phyloP scores from a whole-genome alignment of 2,888 invertebrate species.

The Dicyrtoma fusca region DNA sequence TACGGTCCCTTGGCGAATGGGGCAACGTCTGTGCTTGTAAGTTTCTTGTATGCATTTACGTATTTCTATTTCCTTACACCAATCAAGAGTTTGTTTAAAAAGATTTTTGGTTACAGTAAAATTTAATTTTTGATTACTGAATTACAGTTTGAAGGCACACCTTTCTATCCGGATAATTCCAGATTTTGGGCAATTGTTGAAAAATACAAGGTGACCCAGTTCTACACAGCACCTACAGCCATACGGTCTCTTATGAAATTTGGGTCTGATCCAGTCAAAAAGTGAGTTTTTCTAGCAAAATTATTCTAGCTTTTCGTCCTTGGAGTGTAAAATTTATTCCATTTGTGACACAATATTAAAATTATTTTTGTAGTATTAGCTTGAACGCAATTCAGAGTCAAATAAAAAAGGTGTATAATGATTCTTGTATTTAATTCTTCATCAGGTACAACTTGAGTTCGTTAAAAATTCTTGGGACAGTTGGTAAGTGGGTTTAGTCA shows the following conservation, averaged over 20 bases:
- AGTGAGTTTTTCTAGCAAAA: slow-evolving; percentile 59
- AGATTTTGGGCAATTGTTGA: slow-evolving; percentile 92
- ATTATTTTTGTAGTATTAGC: not conserved
- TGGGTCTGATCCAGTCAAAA: slow-evolving; percentile 81
- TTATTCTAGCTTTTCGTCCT: no score
- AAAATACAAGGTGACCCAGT: slow-evolving; percentile 92
- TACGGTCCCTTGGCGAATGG: slow-evolving; percentile 95
- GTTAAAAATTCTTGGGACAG: slow-evolving; percentile 86
- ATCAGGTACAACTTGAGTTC: slow-evolving; percentile 69
- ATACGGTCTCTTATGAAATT: slow-evolving; percentile 95
- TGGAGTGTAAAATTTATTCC: no score
- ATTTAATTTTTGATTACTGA: slow-evolving; percentile 26
- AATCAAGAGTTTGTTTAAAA: no score
- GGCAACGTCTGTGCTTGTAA: slow-evolving; percentile 91
- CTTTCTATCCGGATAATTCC: slow-evolving; percentile 90
- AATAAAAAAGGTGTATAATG: not conserved
- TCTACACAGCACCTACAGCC: slow-evolving; percentile 98
- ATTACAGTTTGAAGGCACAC: slow-evolving; percentile 91
- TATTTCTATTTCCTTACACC: no score
- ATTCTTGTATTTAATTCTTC: slow-evolving; percentile 24
- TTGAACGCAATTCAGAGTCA: no score
- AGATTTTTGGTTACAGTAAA: no score
- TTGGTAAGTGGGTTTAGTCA: slow-evolving; percentile 62
- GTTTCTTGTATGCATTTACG: slow-evolving; percentile 56
- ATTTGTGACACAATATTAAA: slow-evolving; percentile 39